phyloP scores from a whole-genome alignment of 2,888 invertebrate species.

The Megalurothrips usitatus region DNA sequence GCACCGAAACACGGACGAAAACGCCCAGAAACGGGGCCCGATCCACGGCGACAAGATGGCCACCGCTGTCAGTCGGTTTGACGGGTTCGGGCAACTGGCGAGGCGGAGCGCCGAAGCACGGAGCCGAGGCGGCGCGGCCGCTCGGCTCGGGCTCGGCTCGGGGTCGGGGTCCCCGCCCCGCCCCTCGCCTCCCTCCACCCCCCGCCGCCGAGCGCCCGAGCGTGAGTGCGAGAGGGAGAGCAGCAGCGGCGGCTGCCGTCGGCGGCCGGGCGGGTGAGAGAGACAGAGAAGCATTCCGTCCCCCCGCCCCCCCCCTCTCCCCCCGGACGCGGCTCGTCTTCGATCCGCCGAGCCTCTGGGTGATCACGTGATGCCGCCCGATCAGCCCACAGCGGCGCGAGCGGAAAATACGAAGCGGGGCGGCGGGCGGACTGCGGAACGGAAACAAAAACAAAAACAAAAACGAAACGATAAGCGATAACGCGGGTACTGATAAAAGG shows the following conservation, averaged over 20 bases:
- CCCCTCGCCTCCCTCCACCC: too few relatives aligned
- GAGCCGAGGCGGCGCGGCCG: constrained; percentile 22
- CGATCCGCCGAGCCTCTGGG: neutral
- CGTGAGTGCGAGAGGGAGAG: neutral
- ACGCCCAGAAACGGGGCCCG: neutral
- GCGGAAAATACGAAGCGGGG: neutral
- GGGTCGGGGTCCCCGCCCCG: too few relatives aligned
- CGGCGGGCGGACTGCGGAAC: too few relatives aligned
- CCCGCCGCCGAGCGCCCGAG: neutral
- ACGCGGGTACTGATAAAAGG: neutral
- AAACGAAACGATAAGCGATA: neutral
- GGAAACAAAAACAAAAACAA: too few relatives aligned
- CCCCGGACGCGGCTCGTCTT: neutral
- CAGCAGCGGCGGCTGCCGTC: too few relatives aligned
- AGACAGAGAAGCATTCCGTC: neutral
- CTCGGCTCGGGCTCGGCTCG: neutral
- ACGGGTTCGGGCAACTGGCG: neutral
- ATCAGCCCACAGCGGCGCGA: neutral
- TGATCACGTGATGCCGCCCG: neutral
- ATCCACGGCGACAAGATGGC: neutral
- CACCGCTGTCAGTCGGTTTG: neutral
- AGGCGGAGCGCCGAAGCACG: neutral
- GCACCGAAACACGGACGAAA: neutral
- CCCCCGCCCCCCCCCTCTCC: too few relatives aligned
- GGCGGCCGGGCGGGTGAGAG: neutral